Percentiles rank a stretch among this genome's conserved stretches.
phyloP scores from a whole-genome alignment of 2,888 invertebrate species.

The Myathropa florea region DNA sequence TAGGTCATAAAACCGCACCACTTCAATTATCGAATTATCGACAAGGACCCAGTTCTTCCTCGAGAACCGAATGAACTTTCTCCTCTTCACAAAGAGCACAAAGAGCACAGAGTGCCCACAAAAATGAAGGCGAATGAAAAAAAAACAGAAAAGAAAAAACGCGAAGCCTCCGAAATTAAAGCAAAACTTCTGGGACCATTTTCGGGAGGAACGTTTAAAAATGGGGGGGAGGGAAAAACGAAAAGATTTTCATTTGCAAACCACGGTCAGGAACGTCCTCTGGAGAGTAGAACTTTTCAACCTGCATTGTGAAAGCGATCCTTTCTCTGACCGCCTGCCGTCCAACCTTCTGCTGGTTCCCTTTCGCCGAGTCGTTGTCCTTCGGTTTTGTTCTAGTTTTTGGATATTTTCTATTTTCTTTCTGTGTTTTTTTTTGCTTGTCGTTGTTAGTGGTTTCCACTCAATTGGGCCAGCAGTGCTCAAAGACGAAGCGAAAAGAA shows the following conservation, averaged over 20 bases:
- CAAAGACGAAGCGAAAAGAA: background rate
- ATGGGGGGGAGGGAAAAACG: background rate
- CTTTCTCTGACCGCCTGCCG: background rate
- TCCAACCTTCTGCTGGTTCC: background rate
- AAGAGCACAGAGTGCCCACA: background rate
- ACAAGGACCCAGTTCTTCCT: slow-evolving; percentile 17
- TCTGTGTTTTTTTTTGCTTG: background rate
- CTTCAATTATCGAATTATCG: slow-evolving; percentile 39
- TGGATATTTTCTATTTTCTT: background rate
- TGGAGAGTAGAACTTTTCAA: slow-evolving; percentile 32
- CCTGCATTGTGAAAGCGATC: slow-evolving; percentile 57
- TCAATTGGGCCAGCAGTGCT: slow-evolving; percentile 23
- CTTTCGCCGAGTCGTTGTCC: slow-evolving; percentile 4
- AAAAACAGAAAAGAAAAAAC: background rate
- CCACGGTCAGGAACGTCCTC: slow-evolving; percentile 49
- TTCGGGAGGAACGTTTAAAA: slow-evolving; percentile 25
- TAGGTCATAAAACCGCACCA: slow-evolving; percentile 18
- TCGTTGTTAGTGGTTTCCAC: slow-evolving; percentile 18
- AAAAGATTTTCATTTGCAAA: slow-evolving; percentile 32
- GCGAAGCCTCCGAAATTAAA: background rate
- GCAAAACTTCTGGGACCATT: slow-evolving; percentile 22
- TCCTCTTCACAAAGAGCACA: slow-evolving; percentile 12
- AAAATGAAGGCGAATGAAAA: background rate
- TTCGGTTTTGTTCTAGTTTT: slow-evolving; percentile 5
- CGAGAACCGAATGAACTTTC: background rate